Evolutionary conservation across 1,140 invertebrate species (phyloP).

Genomic region (Hyles vespertilio): DNA sequence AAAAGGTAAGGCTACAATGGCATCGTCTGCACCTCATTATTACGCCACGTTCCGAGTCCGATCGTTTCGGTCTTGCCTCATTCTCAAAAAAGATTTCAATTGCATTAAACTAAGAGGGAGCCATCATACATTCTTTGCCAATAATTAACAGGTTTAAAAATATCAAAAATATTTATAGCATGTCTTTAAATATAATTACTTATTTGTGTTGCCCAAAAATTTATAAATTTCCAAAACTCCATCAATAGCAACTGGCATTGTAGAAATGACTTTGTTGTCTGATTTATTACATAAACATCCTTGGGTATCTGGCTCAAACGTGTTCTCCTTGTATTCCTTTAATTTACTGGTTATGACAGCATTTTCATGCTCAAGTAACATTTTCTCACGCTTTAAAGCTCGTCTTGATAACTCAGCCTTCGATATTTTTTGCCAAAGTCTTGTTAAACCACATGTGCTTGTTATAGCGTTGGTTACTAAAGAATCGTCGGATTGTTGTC

Average conservation of each 20-base stretch:
- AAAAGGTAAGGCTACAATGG: conserved; percentile 57
- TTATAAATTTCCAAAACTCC: conserved; percentile 39
- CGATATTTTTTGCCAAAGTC: conserved; percentile 58
- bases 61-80: conserved; percentile 28
- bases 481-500: conserved; percentile 46
- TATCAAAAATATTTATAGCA: too few species aligned
- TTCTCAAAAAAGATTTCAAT: conserved; percentile 27
- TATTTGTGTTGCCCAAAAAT: neutral
- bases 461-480: conserved; percentile 48
- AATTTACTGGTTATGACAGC: conserved; percentile 37
- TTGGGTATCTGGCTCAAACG: conserved; percentile 27
- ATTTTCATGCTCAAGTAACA: conserved; percentile 54
- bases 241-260: conserved; percentile 38
- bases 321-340: conserved; percentile 35
- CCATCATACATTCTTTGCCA: too few species aligned
- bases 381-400: conserved; percentile 55
- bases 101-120: too few species aligned
- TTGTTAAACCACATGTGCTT: conserved; percentile 48
- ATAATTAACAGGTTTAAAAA: too few species aligned
- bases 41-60: conserved; percentile 35
- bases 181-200: too few species aligned
- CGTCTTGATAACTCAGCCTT: conserved; percentile 53
- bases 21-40: conserved; percentile 52
- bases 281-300: conserved; percentile 35
- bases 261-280: conserved; percentile 12